phyloP scores from a whole-genome alignment of 1,140 invertebrate species.

The Philotrypesis tridentata region DNA sequence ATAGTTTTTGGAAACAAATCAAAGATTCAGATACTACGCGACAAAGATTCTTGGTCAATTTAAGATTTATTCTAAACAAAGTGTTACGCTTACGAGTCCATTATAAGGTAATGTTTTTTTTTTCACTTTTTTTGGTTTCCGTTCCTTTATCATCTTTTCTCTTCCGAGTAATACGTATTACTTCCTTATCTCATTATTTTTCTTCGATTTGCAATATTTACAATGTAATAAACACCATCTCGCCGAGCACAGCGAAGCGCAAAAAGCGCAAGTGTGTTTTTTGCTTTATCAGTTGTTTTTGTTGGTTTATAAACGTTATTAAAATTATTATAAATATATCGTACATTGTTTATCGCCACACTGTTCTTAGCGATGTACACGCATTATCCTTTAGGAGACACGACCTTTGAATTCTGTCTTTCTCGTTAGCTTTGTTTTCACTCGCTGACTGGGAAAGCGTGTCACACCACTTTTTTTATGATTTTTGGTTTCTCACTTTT shows the following conservation, averaged over 20 bases:
- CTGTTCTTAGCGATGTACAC: constrained; percentile 43
- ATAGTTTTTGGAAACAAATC: background rate
- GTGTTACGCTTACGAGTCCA: constrained; percentile 66
- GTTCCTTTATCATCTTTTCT: constrained; percentile 45
- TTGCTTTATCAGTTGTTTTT: constrained; percentile 32
- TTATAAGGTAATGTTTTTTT: constrained; percentile 58
- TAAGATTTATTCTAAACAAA: constrained; percentile 75
- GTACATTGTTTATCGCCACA: constrained; percentile 62
- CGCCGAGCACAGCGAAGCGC: constrained; percentile 48
- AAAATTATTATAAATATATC: constrained; percentile 74
- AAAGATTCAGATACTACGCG: constrained; percentile 48
- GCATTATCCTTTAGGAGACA: constrained; percentile 20
- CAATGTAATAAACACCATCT: constrained; percentile 66
- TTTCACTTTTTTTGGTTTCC: constrained; percentile 60
- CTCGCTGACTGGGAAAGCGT: constrained; percentile 15
- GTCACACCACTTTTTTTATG: constrained; percentile 17
- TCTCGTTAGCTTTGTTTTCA: constrained; percentile 20
- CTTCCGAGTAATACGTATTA: constrained; percentile 58
- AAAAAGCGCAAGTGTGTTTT: constrained; percentile 43
- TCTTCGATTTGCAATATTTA: constrained; percentile 42
- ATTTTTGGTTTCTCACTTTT: constrained; percentile 49
- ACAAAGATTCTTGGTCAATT: constrained; percentile 67
- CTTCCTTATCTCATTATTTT: constrained; percentile 48
- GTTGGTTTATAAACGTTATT: constrained; percentile 72
- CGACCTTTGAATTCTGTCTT: constrained; percentile 18